Conservation (phyloP, 2,113 vertebrate species). For the Cephalopholis sonnerati region DNA sequence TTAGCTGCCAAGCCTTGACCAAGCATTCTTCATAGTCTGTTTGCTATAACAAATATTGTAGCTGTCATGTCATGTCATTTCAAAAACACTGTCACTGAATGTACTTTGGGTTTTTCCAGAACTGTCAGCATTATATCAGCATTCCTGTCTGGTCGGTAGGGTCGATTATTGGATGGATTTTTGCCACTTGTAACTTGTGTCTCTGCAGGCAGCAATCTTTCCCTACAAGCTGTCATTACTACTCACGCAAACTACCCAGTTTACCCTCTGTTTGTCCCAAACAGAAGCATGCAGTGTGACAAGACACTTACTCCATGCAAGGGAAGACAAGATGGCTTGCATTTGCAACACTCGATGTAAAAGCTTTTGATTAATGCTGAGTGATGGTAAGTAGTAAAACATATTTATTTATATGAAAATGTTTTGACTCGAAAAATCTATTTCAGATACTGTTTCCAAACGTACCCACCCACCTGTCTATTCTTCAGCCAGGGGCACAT, state of each 20-base stretch:
- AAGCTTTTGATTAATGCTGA: slow-evolving; percentile 28
- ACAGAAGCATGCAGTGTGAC: neutral
- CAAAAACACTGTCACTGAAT: too few relatives aligned
- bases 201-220: neutral
- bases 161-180: neutral
- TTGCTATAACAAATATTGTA: too few relatives aligned
- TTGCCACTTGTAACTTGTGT: neutral
- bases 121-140: neutral
- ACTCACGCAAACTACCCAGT: slow-evolving; percentile 9
- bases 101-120: too few relatives aligned
- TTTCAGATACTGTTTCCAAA: slow-evolving; percentile 34
- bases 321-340: slow-evolving; percentile 1
- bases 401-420: slow-evolving; percentile 45
- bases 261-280: slow-evolving; percentile 12
- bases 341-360: slow-evolving; percentile 35
- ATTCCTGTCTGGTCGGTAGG: neutral
- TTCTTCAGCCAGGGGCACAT: slow-evolving; percentile 4
- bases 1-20: too few relatives aligned
- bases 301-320: slow-evolving; percentile 10
- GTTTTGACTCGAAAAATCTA: slow-evolving; percentile 19
- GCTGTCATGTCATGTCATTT: too few relatives aligned
- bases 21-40: too few relatives aligned
- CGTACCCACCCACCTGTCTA: slow-evolving; percentile 32
- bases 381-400: slow-evolving; percentile 37
- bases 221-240: neutral